Evolutionary conservation across 2,888 invertebrate species (phyloP).

Genomic region (Tetranychus piercei): DNA sequence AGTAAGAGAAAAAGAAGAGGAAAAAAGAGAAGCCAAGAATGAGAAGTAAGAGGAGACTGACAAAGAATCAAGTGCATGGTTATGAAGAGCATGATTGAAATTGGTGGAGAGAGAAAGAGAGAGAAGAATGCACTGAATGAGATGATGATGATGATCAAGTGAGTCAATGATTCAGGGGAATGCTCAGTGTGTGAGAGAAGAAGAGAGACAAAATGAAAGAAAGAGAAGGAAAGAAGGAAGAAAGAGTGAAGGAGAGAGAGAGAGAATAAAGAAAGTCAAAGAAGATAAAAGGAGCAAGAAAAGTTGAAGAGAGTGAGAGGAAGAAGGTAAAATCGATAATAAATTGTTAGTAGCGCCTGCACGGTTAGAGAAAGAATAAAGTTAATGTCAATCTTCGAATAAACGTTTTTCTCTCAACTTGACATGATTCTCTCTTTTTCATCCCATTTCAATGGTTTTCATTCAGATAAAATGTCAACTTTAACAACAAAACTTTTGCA

Average conservation of each 20-base stretch:
- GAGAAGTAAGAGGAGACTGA: background rate
- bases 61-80: conserved; percentile 3
- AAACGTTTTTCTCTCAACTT: conserved; percentile 1
- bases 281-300: background rate
- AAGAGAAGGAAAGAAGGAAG: background rate
- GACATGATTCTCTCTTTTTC: background rate
- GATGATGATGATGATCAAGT: background rate
- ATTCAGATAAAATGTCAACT: background rate
- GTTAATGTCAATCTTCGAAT: background rate
- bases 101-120: conserved; percentile 3
- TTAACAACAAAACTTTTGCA: background rate
- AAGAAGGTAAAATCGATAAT: conserved; percentile 2
- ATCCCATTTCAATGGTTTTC: background rate
- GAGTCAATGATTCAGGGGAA: conserved; percentile 8
- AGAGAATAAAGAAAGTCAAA: background rate
- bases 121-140: background rate
- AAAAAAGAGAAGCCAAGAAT: conserved; percentile 2
- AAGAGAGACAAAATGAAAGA: background rate
- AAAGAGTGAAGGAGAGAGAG: background rate
- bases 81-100: conserved; percentile 8
- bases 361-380: background rate
- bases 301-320: conserved; percentile 1
- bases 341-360: background rate
- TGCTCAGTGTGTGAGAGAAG: background rate
- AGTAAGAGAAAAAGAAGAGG: background rate